Evolutionary conservation across 2,113 vertebrate species (phyloP), one percentile per base, ranked within the genome.

Genomic region (Oceanites oceanicus): DNA sequence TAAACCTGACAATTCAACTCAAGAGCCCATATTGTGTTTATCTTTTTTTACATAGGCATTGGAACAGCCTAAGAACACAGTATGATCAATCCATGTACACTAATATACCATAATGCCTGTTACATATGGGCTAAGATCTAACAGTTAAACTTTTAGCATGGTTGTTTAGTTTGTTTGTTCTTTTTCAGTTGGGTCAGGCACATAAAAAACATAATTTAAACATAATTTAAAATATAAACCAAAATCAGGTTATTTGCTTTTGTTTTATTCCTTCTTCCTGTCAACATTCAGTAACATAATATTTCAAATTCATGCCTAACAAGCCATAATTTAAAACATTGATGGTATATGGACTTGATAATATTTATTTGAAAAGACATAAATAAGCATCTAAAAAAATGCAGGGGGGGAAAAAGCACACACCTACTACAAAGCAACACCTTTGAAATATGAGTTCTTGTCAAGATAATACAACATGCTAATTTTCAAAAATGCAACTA

Each of bases 401-500:
- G 10, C 11, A 16, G n/a, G 5, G 13, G 38, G 7, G 20, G 58
- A 25, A 66, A 59, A 53, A 14, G 20, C 40, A 68, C 14, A 68
- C 18, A 58, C 11, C 61, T 71, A 77, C 29, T 92, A 83, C 61
- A 91, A 93, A 89, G 61, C 11, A 94, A 78, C 25, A 78, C 30
- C 40, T 94, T 44, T 91, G 83, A 94, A 94, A 92, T 84, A 85
- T 1, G 20, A 65, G 25, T 58, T 62, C 53, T 85, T 92, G 73
- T 71, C 84, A 89, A 52, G 63, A 36, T 81, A 91, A 87, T 70
- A 82, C 23, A 87, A 53, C 50, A 80, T 27, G 32, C 56, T 91
- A 55, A 82, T 94, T 93, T 88, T 92, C 23, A 91, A 86, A 94
- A 89, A 68, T 53, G 38, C 52, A 85, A 74, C 49, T 72, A 88